Conservation (phyloP, 2,797 vertebrate species). For the Pygocentrus nattereri region DNA sequence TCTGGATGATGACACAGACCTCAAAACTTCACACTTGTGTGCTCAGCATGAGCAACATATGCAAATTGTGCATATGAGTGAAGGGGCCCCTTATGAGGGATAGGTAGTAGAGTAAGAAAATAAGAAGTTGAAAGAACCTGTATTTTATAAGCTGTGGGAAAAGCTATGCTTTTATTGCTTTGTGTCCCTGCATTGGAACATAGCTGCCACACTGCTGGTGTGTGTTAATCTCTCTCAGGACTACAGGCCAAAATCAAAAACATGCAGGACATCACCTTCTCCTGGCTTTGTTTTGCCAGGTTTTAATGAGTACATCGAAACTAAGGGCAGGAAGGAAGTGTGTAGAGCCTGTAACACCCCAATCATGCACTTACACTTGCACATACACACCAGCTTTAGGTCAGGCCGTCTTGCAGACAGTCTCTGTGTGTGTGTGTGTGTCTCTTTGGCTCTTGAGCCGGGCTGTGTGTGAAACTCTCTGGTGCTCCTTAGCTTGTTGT, state of each 20-base stretch:
- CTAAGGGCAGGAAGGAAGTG: conserved; percentile 62
- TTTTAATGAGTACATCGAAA: conserved; percentile 48
- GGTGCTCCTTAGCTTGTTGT: conserved; percentile 26
- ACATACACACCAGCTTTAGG: conserved; percentile 19
- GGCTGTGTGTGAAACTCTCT: conserved; percentile 16
- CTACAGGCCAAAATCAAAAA: background rate
- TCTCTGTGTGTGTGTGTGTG: background rate
- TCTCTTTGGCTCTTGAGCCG: background rate
- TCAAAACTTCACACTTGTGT: background rate
- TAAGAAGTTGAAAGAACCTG: background rate
- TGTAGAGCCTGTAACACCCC: conserved; percentile 46
- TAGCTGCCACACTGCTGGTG: background rate
- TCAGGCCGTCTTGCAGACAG: conserved; percentile 16
- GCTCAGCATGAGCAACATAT: background rate
- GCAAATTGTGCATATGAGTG: conserved; percentile 37
- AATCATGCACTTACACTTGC: conserved; percentile 29
- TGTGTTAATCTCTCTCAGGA: background rate
- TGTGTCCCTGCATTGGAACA: background rate
- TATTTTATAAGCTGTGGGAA: conserved; percentile 14
- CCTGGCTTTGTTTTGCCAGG: background rate
- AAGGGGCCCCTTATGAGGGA: conserved; percentile 24
- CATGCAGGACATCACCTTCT: conserved; percentile 13
- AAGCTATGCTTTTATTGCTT: background rate
- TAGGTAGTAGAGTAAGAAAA: background rate
- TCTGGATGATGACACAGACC: background rate